These are phyloP conservation scores for Montipora capitata DNA, from an alignment of 92 coral and sea anemone species.

Conservation along the genomic window DNA sequence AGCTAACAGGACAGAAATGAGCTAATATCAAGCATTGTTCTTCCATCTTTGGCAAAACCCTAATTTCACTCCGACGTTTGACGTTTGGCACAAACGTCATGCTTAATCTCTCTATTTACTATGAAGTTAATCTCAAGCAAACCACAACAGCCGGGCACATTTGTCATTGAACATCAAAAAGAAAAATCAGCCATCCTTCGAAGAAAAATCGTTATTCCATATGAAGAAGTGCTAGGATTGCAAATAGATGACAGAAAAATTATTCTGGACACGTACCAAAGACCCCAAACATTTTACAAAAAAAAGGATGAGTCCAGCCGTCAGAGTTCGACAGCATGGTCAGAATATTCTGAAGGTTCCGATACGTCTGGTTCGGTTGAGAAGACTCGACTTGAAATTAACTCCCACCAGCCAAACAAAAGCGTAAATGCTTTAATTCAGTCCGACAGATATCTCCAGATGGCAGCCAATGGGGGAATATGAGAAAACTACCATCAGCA, in stretches of 20 bases:
- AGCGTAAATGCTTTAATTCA: conserved; percentile 10
- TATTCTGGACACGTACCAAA: conserved; percentile 27
- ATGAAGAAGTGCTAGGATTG: conserved; percentile 20
- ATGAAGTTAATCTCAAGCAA: conserved; percentile 14
- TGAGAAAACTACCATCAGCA: neutral
- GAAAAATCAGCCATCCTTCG: conserved; percentile 32
- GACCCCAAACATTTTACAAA: conserved; percentile 29
- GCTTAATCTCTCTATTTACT: too few relatives aligned
- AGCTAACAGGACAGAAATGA: too few relatives aligned
- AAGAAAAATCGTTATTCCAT: conserved; percentile 28
- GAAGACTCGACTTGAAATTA: conserved; percentile 13
- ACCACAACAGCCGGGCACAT: conserved; percentile 19
- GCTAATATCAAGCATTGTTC: too few relatives aligned
- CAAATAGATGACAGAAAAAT: conserved; percentile 23
- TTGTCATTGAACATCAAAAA: conserved; percentile 33
- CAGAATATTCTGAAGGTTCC: conserved; percentile 10
- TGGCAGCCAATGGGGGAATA: conserved; percentile 14
- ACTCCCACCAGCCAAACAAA: conserved; percentile 7
- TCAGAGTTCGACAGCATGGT: conserved; percentile 15
- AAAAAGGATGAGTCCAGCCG: conserved; percentile 18
- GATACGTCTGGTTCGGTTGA: neutral
- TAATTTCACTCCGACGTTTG: too few relatives aligned
- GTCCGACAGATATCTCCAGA: conserved; percentile 15
- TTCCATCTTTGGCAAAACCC: too few relatives aligned
- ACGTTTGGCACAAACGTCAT: too few relatives aligned